A percentile compares a stretch with the other conserved stretches of the same genome.
Conservation (phyloP, 2,888 invertebrate genomes). For the Thereva unica region DNA sequence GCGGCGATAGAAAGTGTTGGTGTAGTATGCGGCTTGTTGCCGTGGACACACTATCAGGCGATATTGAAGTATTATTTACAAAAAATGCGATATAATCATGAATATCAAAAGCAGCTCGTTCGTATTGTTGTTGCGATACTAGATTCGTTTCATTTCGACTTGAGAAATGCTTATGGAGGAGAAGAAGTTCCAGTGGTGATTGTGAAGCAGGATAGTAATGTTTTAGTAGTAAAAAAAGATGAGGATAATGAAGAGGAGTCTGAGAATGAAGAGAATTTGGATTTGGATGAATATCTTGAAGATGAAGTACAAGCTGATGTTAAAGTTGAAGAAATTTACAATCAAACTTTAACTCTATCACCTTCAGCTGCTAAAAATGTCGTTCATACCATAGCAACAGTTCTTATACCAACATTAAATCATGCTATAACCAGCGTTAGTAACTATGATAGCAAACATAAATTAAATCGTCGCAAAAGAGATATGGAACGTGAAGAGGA, state of each 20-base stretch:
- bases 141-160: slow-evolving; percentile 91
- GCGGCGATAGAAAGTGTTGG: slow-evolving; percentile 82
- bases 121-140: slow-evolving; percentile 76
- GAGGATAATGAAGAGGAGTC: slow-evolving; percentile 46
- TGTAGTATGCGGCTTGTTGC: slow-evolving; percentile 73
- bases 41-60: slow-evolving; percentile 89
- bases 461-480: slow-evolving; percentile 71
- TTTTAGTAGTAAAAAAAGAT: slow-evolving; percentile 37
- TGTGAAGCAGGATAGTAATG: slow-evolving; percentile 42
- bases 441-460: slow-evolving; percentile 75
- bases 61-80: slow-evolving; percentile 79
- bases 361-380: slow-evolving; percentile 77
- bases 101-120: slow-evolving; percentile 83
- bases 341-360: slow-evolving; percentile 64
- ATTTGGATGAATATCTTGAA: slow-evolving; percentile 42
- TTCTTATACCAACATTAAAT: slow-evolving; percentile 80
- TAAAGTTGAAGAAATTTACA: slow-evolving; percentile 38
- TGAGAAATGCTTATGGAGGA: slow-evolving; percentile 66
- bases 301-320: slow-evolving; percentile 51
- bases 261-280: slow-evolving; percentile 39
- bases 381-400: slow-evolving; percentile 69
- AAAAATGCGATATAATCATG: slow-evolving; percentile 71
- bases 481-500: slow-evolving; percentile 82
- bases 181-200: slow-evolving; percentile 49
- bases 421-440: slow-evolving; percentile 71